Percentiles rank a stretch among this genome's conserved stretches.
Evolutionary conservation across 2,113 vertebrate genomes (phyloP).

Genomic region (Otis tarda): DNA sequence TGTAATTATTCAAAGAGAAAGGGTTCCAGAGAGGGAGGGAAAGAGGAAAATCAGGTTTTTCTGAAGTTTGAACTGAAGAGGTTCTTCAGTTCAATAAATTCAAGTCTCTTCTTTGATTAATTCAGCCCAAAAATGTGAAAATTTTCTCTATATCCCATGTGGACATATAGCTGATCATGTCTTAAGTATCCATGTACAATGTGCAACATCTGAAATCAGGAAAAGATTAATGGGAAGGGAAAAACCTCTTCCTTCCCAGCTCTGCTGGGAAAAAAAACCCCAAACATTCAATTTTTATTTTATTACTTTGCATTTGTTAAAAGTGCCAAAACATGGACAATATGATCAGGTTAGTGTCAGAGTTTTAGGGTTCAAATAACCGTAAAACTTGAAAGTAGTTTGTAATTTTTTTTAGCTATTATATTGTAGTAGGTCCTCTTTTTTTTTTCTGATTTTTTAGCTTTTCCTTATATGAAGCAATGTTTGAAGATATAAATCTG

Average conservation of each 20-base stretch:
- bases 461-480: neutral
- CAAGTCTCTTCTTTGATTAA: neutral
- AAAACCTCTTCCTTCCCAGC: neutral
- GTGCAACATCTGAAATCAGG: neutral
- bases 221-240: neutral
- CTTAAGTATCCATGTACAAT: neutral
- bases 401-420: neutral
- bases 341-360: neutral
- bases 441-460: neutral
- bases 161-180: neutral
- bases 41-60: neutral
- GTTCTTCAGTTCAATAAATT: neutral
- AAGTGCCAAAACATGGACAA: neutral
- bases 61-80: too few relatives aligned
- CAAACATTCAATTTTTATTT: neutral
- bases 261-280: neutral
- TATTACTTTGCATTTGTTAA: neutral
- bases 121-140: neutral
- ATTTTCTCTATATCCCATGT: neutral
- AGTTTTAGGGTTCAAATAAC: neutral
- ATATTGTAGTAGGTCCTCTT: rapidly evolving
- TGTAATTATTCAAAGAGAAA: neutral
- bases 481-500: neutral
- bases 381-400: neutral
- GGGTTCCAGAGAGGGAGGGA: neutral